phyloP scores from a whole-genome alignment of 2,797 vertebrate genomes.

The Diplodus puntazzo region DNA sequence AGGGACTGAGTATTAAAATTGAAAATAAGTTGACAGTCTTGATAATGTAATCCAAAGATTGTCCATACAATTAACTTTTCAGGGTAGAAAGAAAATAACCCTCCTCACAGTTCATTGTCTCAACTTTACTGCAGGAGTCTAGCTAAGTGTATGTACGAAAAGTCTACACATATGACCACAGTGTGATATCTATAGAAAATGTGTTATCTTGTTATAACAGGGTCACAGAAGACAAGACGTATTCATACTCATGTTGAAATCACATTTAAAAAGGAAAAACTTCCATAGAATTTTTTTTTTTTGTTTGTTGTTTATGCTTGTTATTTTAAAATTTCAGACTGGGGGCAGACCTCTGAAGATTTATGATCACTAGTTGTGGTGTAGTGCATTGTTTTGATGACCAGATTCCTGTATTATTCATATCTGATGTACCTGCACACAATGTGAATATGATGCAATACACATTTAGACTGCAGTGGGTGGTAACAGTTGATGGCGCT shows the following conservation, averaged over 20 bases:
- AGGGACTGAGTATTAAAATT: background rate
- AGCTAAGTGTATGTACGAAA: background rate
- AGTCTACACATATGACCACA: background rate
- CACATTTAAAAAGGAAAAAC: background rate
- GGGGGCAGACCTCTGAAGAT: background rate
- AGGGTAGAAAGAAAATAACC: background rate
- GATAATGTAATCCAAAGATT: constrained; percentile 4
- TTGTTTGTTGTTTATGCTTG: background rate
- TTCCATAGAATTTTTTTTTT: background rate
- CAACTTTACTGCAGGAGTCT: background rate
- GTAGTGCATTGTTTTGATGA: background rate
- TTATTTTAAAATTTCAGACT: background rate
- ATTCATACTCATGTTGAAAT: background rate
- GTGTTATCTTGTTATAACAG: background rate
- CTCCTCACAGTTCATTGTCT: background rate
- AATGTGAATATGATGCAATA: background rate
- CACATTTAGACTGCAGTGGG: background rate
- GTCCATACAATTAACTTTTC: constrained; percentile 2
- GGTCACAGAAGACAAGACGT: background rate
- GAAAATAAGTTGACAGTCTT: background rate
- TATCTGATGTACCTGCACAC: background rate
- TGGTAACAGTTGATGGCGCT: background rate
- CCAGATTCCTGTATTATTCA: background rate
- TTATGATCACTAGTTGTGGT: background rate
- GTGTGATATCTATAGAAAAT: background rate